Evolutionary conservation across 2,797 vertebrate genomes (phyloP), one percentile per base, ranked within the genome.

Genomic region (Siniperca obscura): DNA sequence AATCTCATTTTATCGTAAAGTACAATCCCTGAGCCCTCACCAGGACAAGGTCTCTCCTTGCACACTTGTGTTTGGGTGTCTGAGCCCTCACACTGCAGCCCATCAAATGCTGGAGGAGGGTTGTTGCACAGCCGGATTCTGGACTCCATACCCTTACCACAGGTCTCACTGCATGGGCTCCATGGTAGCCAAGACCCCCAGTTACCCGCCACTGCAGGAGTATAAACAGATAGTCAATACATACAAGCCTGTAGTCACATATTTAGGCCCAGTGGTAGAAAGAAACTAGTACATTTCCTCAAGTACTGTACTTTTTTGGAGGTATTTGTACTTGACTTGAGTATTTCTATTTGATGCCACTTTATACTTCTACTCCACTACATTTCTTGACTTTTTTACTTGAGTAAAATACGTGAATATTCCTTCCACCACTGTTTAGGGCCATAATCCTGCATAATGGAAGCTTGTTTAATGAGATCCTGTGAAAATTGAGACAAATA

Each of bases 111-210:
- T 0, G 97, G 97, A 8, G 97, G 96, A 0, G 98, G 98, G 85
- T 94, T 96, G 89, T 96, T 98, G 86, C 98, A 99, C 62, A 98
- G 94, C n/a, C 98, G 94, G 57, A 95, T 69, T 67, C 98, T 96
- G 1, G 92, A 96, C 88, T 98, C 97, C 77, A 96, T 95, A 0
- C 98, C 98, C 76, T 97, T 97, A n/a, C 96, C 97, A 55, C 98
- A 99, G 0, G 96, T 97, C 87, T 95, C 92, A 8, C 97, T 99
- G 95, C 98, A 99, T 0, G 93, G 86, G 36, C 95, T 96, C 98
- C 98, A 99, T 0, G 96, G 96, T 56, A 97, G 92, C 98, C 98
- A 99, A 14, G 96, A 66, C 2, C 97, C 96, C 98, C 98, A 99
- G 73, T 94, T 94, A 11, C 98, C 98, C 0, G 92, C 89, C 89